Evolutionary conservation across 2,888 invertebrate genomes (phyloP).

Genomic region (Nomada fucata): DNA sequence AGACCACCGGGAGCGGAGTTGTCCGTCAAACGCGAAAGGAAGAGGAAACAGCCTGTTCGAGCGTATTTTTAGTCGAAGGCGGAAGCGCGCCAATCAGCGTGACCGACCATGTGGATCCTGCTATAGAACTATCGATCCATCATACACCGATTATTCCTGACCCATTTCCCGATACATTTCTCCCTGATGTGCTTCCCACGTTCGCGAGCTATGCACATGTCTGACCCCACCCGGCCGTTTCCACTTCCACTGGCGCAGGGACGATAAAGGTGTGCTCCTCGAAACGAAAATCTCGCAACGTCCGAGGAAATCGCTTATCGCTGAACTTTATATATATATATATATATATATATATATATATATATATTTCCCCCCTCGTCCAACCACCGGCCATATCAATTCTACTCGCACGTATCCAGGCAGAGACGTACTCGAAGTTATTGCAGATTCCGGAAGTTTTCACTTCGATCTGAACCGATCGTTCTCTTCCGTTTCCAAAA

Average conservation of each 20-base stretch:
- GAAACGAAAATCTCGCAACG: constrained; percentile 30
- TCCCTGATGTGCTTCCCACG: constrained; percentile 63
- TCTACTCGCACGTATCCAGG: neutral
- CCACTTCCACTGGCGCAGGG: neutral
- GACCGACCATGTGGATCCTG: constrained; percentile 21
- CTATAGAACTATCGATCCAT: constrained; percentile 54
- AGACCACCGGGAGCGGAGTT: neutral
- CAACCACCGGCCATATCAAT: neutral
- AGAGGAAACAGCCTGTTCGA: neutral
- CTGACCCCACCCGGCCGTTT: neutral
- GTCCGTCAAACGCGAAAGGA: constrained; percentile 4
- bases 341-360: constrained; percentile 42
- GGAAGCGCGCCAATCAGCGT: constrained; percentile 37
- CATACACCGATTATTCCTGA: constrained; percentile 63
- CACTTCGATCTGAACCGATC: constrained; percentile 35
- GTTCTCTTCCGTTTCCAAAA: constrained; percentile 22
- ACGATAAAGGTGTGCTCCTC: constrained; percentile 36
- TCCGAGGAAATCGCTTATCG: constrained; percentile 55
- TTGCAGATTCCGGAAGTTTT: constrained; percentile 55
- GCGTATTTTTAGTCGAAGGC: constrained; percentile 31
- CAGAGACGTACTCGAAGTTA: constrained; percentile 43
- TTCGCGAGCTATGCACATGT: constrained; percentile 49
- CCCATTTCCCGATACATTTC: constrained; percentile 63
- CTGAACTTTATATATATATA: constrained; percentile 23
- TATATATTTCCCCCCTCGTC: neutral